phyloP scores from a whole-genome alignment of 2,113 vertebrate species.

The Thymallus thymallus region DNA sequence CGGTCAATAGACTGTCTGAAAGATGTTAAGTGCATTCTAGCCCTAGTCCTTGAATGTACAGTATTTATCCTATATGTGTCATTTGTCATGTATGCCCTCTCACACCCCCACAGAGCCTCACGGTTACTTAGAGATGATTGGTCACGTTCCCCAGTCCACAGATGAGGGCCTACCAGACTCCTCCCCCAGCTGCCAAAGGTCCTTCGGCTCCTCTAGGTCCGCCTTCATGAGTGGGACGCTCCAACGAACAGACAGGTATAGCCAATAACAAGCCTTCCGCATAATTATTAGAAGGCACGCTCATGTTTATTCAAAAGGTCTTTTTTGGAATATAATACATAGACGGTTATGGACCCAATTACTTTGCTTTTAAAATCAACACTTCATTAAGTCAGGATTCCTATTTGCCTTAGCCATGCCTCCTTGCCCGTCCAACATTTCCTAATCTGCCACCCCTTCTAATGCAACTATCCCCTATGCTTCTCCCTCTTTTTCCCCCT shows the following conservation, averaged over 20 bases:
- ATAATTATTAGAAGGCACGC: background rate
- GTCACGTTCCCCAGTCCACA: slow-evolving; percentile 59
- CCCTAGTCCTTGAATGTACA: no score
- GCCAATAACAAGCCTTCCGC: slow-evolving; percentile 60
- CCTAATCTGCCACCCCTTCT: no score
- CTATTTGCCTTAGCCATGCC: no score
- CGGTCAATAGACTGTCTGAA: no score
- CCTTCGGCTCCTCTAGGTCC: slow-evolving; percentile 64
- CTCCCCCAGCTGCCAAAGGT: slow-evolving; percentile 65
- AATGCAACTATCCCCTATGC: no score
- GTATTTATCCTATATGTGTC: background rate
- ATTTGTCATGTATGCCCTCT: background rate
- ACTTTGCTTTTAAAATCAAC: no score
- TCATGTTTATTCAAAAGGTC: background rate
- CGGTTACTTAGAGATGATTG: slow-evolving; percentile 69
- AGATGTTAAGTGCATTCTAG: no score
- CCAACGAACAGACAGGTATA: slow-evolving; percentile 67
- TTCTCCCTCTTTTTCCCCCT: no score
- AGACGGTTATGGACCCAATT: background rate
- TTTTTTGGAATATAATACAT: background rate
- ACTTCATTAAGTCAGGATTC: no score
- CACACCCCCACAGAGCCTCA: slow-evolving; percentile 70
- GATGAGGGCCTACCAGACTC: slow-evolving; percentile 62
- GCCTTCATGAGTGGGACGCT: slow-evolving; percentile 61
- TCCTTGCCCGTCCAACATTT: no score